Evolutionary conservation across 2,888 invertebrate genomes (phyloP).

Genomic region (Chalcis sispes): DNA sequence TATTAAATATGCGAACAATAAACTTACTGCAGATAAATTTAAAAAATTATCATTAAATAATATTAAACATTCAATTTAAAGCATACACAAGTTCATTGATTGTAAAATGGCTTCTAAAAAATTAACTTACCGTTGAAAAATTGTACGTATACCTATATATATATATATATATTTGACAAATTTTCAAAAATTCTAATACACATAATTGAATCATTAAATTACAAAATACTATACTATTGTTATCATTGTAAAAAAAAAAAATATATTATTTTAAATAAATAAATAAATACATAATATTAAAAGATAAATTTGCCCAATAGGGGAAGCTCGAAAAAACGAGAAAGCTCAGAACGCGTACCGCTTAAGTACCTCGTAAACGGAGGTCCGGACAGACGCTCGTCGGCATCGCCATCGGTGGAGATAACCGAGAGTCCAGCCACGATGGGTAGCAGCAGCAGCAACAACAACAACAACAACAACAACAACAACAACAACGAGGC

Average conservation of each 20-base stretch:
- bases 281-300: background rate
- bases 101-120: too few relatives aligned
- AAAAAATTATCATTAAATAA: too few relatives aligned
- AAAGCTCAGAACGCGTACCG: conserved; percentile 66
- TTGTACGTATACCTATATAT: too few relatives aligned
- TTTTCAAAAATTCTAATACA: too few relatives aligned
- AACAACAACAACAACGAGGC: background rate
- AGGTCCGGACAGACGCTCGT: conserved; percentile 68
- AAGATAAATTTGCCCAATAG: background rate
- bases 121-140: too few relatives aligned
- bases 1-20: too few relatives aligned
- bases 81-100: too few relatives aligned
- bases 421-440: conserved; percentile 26
- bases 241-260: background rate
- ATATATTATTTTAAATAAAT: background rate
- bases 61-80: too few relatives aligned
- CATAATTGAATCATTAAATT: background rate
- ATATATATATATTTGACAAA: too few relatives aligned
- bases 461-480: background rate
- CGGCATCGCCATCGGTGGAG: conserved; percentile 52
- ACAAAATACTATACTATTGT: background rate
- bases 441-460: background rate
- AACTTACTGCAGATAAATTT: too few relatives aligned
- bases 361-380: conserved; percentile 72
- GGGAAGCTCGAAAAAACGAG: conserved; percentile 49